phyloP scores from a whole-genome alignment of 2,888 invertebrate genomes.

The Drosophila differens region DNA sequence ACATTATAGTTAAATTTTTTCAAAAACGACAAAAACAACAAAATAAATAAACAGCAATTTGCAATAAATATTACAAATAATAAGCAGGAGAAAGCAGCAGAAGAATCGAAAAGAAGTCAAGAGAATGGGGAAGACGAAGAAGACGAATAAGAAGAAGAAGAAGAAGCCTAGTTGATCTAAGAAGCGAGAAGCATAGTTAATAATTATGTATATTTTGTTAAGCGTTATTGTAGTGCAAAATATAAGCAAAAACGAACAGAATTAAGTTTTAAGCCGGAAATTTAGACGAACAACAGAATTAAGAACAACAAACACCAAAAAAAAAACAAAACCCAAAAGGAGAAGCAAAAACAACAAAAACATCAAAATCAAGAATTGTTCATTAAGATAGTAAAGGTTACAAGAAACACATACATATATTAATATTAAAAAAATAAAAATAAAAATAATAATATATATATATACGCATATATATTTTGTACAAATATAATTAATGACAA shows the following conservation, averaged over 20 bases:
- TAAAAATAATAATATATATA: slow-evolving; percentile 9
- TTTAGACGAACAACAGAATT: slow-evolving; percentile 18
- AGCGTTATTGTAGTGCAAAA: slow-evolving; percentile 75
- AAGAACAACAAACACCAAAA: slow-evolving; percentile 30
- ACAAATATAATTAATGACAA: slow-evolving; percentile 73
- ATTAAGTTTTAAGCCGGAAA: slow-evolving; percentile 69
- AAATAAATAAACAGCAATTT: slow-evolving; percentile 46
- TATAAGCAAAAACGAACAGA: slow-evolving; percentile 53
- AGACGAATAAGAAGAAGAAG: slow-evolving; percentile 36
- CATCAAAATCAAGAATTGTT: slow-evolving; percentile 53
- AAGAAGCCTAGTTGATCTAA: slow-evolving; percentile 50
- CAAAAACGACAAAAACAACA: slow-evolving; percentile 50
- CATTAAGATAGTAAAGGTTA: slow-evolving; percentile 62
- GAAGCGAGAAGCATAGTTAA: slow-evolving; percentile 62
- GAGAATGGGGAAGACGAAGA: slow-evolving; percentile 4
- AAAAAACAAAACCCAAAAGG: not conserved
- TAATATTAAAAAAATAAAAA: slow-evolving; percentile 16
- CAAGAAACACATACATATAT: slow-evolving; percentile 31
- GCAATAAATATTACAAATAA: slow-evolving; percentile 51
- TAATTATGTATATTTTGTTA: slow-evolving; percentile 80
- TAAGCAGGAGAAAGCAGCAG: slow-evolving; percentile 15
- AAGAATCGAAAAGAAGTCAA: slow-evolving; percentile 4
- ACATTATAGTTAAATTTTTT: slow-evolving; percentile 76
- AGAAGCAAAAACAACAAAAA: slow-evolving; percentile 12
- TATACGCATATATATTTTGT: slow-evolving; percentile 71